Percentiles rank a stretch among this genome's conserved stretches.
These are phyloP conservation scores for Thereva unica DNA, from an alignment of 2,888 invertebrate genomes.

Conservation along the genomic window DNA sequence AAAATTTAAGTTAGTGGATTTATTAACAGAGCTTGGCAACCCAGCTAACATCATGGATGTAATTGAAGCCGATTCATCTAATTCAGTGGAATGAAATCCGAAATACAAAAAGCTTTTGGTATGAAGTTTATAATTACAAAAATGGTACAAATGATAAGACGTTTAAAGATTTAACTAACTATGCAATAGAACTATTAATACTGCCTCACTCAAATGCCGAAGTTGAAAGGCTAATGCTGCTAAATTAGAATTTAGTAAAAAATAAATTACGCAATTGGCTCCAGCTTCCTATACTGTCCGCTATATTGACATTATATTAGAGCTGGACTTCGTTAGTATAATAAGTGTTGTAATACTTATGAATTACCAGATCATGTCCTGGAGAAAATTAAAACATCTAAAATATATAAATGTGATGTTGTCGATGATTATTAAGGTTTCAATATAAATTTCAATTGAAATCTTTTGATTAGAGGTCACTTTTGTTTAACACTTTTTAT, in stretches of 20 bases:
- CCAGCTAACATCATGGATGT: background rate
- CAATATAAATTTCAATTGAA: too few species aligned
- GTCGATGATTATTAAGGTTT: too few species aligned
- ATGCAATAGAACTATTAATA: background rate
- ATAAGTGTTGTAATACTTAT: too few species aligned
- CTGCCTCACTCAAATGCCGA: slow-evolving; percentile 17
- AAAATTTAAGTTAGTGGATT: background rate
- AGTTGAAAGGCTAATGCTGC: slow-evolving; percentile 1
- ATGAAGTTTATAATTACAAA: background rate
- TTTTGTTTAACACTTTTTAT: too few species aligned
- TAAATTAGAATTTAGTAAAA: slow-evolving; percentile 21
- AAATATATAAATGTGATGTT: too few species aligned
- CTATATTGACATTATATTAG: too few species aligned
- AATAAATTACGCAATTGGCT: slow-evolving; percentile 11
- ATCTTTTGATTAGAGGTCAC: too few species aligned
- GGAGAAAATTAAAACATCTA: too few species aligned
- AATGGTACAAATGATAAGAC: slow-evolving; percentile 1
- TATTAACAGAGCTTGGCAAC: background rate
- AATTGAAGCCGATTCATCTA: background rate
- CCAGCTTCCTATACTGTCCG: too few species aligned
- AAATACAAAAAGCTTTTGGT: slow-evolving; percentile 7
- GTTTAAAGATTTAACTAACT: background rate
- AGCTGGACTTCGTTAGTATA: too few species aligned
- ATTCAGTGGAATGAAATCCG: slow-evolving; percentile 3
- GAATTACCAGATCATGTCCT: too few species aligned